Evolutionary conservation across 1,140 invertebrate species (phyloP).

Genomic region (Meloidogyne exigua): DNA sequence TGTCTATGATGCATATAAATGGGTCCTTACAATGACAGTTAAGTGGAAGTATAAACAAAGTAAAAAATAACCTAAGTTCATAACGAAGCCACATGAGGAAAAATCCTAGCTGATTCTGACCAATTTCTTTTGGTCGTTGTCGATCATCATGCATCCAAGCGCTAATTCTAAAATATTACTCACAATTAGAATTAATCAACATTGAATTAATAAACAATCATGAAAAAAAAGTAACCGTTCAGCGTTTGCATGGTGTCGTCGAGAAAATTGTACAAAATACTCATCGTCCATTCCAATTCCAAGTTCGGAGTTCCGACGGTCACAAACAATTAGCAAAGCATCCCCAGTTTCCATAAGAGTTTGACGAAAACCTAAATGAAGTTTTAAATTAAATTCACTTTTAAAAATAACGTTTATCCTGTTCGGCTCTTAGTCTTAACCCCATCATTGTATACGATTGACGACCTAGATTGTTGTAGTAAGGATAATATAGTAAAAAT

Average conservation of each 20-base stretch:
- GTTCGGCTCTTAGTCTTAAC: constrained; percentile 53
- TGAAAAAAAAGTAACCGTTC: constrained; percentile 14
- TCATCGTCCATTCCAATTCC: constrained; percentile 63
- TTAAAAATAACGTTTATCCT: constrained; percentile 54
- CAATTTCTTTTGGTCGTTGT: constrained; percentile 46
- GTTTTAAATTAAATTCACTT: constrained; percentile 12
- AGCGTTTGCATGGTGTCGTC: constrained; percentile 35
- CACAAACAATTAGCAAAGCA: constrained; percentile 59
- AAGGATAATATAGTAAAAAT: background rate
- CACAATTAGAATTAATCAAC: background rate
- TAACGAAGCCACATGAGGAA: constrained; percentile 59
- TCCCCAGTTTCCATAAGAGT: constrained; percentile 55
- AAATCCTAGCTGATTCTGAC: constrained; percentile 56
- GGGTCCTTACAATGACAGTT: too few species aligned
- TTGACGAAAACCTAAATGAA: constrained; percentile 50
- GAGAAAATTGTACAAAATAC: constrained; percentile 45
- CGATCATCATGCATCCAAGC: constrained; percentile 58
- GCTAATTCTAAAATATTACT: constrained; percentile 28
- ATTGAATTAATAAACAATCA: background rate
- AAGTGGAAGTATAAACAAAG: background rate
- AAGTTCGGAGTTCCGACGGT: constrained; percentile 51
- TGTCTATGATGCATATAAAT: too few species aligned
- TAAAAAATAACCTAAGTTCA: constrained; percentile 43
- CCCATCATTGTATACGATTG: constrained; percentile 59
- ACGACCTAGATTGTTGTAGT: constrained; percentile 14